These are phyloP conservation scores for Sinosuthora webbiana DNA, from an alignment of 2,113 vertebrate species.

Conservation along the genomic window DNA sequence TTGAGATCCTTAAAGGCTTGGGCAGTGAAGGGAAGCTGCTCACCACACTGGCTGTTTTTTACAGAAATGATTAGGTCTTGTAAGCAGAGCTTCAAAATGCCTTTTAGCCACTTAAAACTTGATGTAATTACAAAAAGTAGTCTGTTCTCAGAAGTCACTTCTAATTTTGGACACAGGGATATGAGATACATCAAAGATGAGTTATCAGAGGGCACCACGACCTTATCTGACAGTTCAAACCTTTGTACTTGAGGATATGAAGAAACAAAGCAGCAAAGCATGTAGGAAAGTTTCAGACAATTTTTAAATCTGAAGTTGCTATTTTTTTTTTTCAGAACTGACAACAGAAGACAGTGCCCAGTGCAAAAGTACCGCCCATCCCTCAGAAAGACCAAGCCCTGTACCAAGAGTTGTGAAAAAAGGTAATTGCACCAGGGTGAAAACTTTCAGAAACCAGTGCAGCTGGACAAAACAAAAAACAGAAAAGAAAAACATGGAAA, in stretches of 20 bases:
- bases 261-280: not conserved
- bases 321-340: not conserved
- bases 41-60: not conserved
- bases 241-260: not conserved
- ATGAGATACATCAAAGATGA: not conserved
- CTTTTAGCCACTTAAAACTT: not conserved
- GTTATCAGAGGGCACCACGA: not conserved
- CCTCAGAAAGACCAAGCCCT: not conserved
- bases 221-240: not conserved
- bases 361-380: not conserved
- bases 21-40: not conserved
- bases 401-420: not conserved
- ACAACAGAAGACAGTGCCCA: not conserved
- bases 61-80: not conserved
- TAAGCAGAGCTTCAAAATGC: not conserved
- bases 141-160: not conserved
- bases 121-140: not conserved
- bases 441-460: not conserved
- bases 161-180: not conserved
- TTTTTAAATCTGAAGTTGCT: not conserved
- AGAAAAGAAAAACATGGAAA: not conserved
- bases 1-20: not conserved
- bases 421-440: not conserved
- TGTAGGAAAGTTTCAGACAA: not conserved
- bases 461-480: not conserved